Base-by-base conservation (phyloP, 2,113 vertebrate species). In the Petrocephalus microphthalmus region DNA sequence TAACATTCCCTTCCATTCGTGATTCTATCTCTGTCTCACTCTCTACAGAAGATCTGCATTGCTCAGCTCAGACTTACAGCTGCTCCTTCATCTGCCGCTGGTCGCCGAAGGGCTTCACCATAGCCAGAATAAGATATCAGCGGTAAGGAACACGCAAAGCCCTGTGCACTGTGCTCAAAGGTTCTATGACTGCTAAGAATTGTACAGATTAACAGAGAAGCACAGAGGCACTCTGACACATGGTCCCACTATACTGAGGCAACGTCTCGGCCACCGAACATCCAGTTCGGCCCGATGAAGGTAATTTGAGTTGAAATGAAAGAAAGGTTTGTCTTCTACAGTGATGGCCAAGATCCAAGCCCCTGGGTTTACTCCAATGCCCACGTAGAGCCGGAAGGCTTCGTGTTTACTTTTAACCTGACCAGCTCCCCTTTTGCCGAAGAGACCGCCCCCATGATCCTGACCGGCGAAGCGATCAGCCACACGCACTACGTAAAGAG, bases 41-140 rank as follows among this genome's bases (percentile, higher is more conserved):
- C 13, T 83, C 89, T 88, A 4, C 33, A 96, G 95, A 90, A 42
- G 82, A 74, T 2, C 1, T 85, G 0, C 33, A 93, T 0, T 95
- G 95, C 64, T 89, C 88, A 53, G 94, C 95, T 57, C 93, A 91
- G 54, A 94, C 94, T 5, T 95, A 95, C 81, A 89, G 93, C 90
- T 96, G 95, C 89, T 88, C 33, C 29, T 93, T 96, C 89, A 93
- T 6, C 89, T 96, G 95, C 49, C 52, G 0, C 0, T 95, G 92
- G 93, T 87, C 0, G 2, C 0, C 25, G 15, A 52, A 0, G 0
- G n/a, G 0, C 2, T 92, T 91, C 87, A n/a, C n/a, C 7, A 56
- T 84, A 4, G 92, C 93, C 87, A 94, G 94, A 87, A 87, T 95
- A 52, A 92, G 93, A 15, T 87, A 57, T 11, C n/a, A 93, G 42